phyloP scores from a whole-genome alignment of 2,888 invertebrate genomes.

The Stomorhina lunata region DNA sequence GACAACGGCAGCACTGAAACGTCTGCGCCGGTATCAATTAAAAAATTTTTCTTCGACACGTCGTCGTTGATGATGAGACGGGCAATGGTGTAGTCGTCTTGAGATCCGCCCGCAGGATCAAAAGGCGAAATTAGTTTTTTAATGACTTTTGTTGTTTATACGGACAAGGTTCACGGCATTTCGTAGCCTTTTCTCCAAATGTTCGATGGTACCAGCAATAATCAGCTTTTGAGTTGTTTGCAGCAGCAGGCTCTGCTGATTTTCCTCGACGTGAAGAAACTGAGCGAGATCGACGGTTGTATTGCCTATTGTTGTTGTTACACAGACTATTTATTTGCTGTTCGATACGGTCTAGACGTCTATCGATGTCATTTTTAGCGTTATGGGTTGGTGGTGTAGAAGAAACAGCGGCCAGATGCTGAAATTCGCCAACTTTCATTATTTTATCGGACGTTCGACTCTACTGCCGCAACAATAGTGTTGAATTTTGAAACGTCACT shows the following conservation, averaged over 20 bases:
- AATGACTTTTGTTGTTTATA: too few relatives aligned
- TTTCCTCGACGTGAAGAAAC: background rate
- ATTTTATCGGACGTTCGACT: conserved; percentile 62
- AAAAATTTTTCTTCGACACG: background rate
- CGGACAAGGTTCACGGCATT: too few relatives aligned
- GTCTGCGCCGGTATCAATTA: background rate
- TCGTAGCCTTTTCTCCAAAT: too few relatives aligned
- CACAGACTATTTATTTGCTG: background rate
- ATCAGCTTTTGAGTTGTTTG: too few relatives aligned
- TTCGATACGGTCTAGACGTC: background rate
- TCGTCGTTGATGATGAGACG: background rate
- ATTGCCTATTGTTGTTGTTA: background rate
- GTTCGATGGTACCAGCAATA: too few relatives aligned
- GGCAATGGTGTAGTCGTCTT: background rate
- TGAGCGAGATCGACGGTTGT: background rate
- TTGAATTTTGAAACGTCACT: conserved; percentile 68
- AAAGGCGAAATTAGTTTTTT: background rate
- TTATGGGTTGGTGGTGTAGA: background rate
- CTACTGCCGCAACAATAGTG: conserved; percentile 65
- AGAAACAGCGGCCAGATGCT: too few relatives aligned
- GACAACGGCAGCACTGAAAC: background rate
- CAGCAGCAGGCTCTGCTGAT: too few relatives aligned
- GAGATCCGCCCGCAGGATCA: background rate
- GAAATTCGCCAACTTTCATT: too few relatives aligned
- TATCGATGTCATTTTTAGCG: background rate